phyloP scores from a whole-genome alignment of 2,113 vertebrate genomes.

The Columba janthina region DNA sequence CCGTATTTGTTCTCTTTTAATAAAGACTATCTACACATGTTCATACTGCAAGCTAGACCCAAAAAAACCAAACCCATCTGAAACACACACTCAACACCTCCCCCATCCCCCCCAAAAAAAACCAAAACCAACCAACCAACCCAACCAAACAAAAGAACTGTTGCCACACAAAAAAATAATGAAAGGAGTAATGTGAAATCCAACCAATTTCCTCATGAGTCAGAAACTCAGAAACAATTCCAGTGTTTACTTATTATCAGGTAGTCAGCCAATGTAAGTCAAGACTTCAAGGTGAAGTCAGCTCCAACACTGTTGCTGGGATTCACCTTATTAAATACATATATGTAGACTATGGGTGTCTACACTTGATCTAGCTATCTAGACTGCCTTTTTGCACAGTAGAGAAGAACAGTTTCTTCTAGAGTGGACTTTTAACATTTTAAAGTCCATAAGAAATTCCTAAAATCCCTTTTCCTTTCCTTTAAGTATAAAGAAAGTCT shows the following conservation, averaged over 20 bases:
- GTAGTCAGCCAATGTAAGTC: background rate
- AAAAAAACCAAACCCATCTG: background rate
- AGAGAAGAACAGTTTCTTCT: background rate
- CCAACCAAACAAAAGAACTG: background rate
- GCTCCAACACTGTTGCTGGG: background rate
- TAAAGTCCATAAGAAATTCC: background rate
- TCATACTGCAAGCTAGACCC: background rate
- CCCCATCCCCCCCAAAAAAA: too few relatives aligned
- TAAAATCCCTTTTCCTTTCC: background rate
- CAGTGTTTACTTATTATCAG: background rate
- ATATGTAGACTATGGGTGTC: background rate
- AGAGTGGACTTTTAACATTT: background rate
- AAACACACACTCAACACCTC: too few relatives aligned
- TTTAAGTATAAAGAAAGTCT: background rate
- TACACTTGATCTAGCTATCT: background rate
- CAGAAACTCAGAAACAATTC: background rate
- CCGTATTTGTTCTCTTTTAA: background rate
- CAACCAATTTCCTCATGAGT: background rate
- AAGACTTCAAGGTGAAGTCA: background rate
- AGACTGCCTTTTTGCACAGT: background rate
- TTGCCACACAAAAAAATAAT: background rate
- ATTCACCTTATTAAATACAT: background rate
- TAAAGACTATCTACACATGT: background rate
- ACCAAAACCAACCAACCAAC: background rate
- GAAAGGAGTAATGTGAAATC: background rate